Conservation (phyloP, 2,888 invertebrate genomes). For the Kuschelorhynchus macadamiae region DNA sequence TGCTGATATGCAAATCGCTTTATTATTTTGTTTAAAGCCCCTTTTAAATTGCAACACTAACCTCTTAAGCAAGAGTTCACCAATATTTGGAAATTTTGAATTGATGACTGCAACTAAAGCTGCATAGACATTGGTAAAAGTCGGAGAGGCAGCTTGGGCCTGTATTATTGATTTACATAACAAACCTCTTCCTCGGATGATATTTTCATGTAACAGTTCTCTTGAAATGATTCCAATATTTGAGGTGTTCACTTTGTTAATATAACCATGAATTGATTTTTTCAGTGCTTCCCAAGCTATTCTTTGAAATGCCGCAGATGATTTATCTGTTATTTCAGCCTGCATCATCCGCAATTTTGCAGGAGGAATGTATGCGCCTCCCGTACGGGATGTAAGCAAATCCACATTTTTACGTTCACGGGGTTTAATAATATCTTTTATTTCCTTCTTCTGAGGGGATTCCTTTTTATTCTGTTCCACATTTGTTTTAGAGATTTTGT, state of each 20-base stretch:
- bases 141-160: conserved; percentile 97
- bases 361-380: conserved; percentile 98
- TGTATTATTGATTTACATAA: conserved; percentile 94
- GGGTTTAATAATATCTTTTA: conserved; percentile 62
- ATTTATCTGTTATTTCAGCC: conserved; percentile 94
- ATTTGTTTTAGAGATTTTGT: conserved; percentile 27
- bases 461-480: conserved; percentile 38
- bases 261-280: conserved; percentile 97
- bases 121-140: conserved; percentile 98
- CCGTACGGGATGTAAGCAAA: conserved; percentile 85
- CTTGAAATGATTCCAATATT: conserved; percentile 94
- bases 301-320: conserved; percentile 94
- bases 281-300: conserved; percentile 99
- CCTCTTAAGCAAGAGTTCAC: conserved; percentile 91
- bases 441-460: conserved; percentile 40
- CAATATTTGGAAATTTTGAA: conserved; percentile 97
- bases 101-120: conserved; percentile 96
- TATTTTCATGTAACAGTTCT: conserved; percentile 94
- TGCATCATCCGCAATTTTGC: conserved; percentile 96
- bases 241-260: conserved; percentile 97
- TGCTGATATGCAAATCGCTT: conserved; percentile 89
- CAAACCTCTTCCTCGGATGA: conserved; percentile 95
- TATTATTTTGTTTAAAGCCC: conserved; percentile 94
- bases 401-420: conserved; percentile 73
- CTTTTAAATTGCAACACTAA: conserved; percentile 95